A percentile compares a stretch with the other conserved stretches of the same genome.
These are phyloP conservation scores for Micoletzkya japonica DNA, from an alignment of 2,888 invertebrate genomes.

Conservation along the genomic window DNA sequence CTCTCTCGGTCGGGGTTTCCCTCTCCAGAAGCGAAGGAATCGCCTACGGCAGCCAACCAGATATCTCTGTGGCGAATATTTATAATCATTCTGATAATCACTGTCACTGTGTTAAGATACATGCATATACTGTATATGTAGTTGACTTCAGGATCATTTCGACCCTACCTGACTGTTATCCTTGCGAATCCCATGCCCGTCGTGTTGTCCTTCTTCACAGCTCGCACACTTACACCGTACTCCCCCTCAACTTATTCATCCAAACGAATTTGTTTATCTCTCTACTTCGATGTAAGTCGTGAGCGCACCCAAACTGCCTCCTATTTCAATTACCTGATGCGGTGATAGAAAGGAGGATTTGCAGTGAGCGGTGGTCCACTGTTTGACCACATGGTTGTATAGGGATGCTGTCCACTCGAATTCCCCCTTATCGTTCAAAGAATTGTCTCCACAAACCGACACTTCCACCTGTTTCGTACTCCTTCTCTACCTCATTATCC, in stretches of 20 bases:
- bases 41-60: slow-evolving; percentile 58
- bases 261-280: no score
- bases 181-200: background rate
- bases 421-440: background rate
- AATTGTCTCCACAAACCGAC: slow-evolving; percentile 3
- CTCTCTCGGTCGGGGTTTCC: slow-evolving; percentile 51
- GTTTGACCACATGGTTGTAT: slow-evolving; percentile 17
- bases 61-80: slow-evolving; percentile 28
- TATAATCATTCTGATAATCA: slow-evolving; percentile 8
- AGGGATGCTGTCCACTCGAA: slow-evolving; percentile 14
- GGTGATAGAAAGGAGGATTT: slow-evolving; percentile 11
- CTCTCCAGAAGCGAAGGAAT: slow-evolving; percentile 61
- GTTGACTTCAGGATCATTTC: no score
- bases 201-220: background rate
- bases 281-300: background rate
- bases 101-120: no score
- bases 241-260: slow-evolving; percentile 1
- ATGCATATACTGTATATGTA: no score
- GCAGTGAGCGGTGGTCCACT: slow-evolving; percentile 10
- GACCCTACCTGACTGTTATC: background rate
- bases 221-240: background rate
- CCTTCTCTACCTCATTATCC: background rate
- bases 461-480: background rate
- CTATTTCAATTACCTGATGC: slow-evolving; percentile 20
- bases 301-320: no score